These are phyloP conservation scores for Pyrocephalus nanus DNA, from an alignment of 2,797 vertebrate genomes.

Conservation along the genomic window DNA sequence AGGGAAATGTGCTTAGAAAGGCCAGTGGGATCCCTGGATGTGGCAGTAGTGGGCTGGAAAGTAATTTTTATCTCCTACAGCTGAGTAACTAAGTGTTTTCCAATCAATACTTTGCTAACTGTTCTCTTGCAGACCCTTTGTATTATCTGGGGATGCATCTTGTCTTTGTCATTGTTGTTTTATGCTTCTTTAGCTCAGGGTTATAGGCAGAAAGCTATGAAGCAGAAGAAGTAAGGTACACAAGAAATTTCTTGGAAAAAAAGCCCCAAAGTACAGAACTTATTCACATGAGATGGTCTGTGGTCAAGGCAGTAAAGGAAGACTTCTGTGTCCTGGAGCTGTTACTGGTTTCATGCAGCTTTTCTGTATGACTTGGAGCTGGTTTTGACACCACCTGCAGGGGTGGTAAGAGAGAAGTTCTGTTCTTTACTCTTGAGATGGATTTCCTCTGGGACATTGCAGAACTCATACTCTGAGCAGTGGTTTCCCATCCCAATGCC, in stretches of 20 bases:
- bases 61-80: background rate
- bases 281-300: background rate
- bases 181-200: background rate
- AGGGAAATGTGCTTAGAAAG: background rate
- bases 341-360: background rate
- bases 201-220: background rate
- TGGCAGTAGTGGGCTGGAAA: background rate
- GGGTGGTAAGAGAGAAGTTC: background rate
- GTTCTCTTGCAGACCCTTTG: background rate
- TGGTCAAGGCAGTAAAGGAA: background rate
- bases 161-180: background rate
- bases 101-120: background rate
- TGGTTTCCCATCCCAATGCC: background rate
- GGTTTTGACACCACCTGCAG: background rate
- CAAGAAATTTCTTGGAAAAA: background rate
- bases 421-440: background rate
- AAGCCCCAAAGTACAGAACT: background rate
- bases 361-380: accelerated
- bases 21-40: background rate
- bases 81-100: background rate
- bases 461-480: background rate
- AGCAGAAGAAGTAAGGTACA: background rate
- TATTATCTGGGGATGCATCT: background rate
- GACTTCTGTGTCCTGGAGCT: background rate
- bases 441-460: background rate